Percentiles rank a stretch among this genome's conserved stretches.
phyloP scores from a whole-genome alignment of 2,888 invertebrate genomes.

The Cantharis flavilabris region DNA sequence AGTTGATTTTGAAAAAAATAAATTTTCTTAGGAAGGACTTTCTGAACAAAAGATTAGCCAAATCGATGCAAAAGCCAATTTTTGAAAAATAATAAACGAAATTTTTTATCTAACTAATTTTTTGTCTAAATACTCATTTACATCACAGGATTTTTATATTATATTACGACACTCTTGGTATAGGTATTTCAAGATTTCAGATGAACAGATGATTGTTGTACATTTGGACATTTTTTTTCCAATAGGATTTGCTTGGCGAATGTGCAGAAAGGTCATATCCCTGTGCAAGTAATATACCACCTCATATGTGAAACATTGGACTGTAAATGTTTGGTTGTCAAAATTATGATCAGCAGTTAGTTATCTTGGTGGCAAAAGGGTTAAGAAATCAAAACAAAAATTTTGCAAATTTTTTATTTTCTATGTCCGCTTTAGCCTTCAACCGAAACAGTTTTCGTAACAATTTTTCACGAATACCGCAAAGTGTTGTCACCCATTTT shows the following conservation, averaged over 20 bases:
- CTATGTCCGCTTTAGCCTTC: slow-evolving; percentile 74
- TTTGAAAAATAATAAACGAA: no score
- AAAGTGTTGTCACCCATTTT: slow-evolving; percentile 74
- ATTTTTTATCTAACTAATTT: no score
- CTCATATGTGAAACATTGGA: not conserved
- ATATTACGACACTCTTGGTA: no score
- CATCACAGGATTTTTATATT: no score
- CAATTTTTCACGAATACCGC: slow-evolving; percentile 81
- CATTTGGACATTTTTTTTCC: not conserved
- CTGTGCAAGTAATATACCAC: not conserved
- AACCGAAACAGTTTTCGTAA: slow-evolving; percentile 83
- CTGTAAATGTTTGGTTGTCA: not conserved
- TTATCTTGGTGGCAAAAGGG: not conserved
- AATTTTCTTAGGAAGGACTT: no score
- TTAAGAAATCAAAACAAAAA: not conserved
- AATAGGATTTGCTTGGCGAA: not conserved
- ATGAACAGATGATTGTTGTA: no score
- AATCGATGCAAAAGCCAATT: no score
- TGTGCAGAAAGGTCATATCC: not conserved
- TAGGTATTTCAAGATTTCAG: no score
- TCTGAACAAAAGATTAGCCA: no score
- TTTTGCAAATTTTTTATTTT: not conserved
- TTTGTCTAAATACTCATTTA: no score
- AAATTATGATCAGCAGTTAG: not conserved
- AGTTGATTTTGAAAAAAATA: no score